phyloP scores from a whole-genome alignment of 1,140 invertebrate genomes.

The Cardiocondyla obscurior region DNA sequence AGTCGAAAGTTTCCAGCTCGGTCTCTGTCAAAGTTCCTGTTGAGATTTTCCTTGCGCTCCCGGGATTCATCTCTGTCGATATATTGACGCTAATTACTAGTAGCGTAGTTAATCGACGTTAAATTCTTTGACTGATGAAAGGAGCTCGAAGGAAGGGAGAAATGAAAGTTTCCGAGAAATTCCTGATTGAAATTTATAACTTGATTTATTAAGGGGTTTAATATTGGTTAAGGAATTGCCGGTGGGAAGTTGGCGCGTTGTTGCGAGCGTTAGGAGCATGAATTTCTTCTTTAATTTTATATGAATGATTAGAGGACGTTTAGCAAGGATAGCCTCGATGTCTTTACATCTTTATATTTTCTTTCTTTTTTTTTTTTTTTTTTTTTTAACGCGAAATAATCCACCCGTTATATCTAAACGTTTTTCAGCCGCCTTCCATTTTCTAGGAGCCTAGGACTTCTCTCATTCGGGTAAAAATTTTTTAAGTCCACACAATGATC shows the following conservation, averaged over 20 bases:
- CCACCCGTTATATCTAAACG: too few relatives aligned
- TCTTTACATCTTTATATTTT: constrained; percentile 29
- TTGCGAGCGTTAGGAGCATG: background rate
- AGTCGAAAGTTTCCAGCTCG: constrained; percentile 45
- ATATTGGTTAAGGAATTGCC: constrained; percentile 54
- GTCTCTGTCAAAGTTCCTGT: constrained; percentile 52
- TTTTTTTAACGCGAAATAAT: too few relatives aligned
- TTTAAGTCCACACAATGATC: constrained; percentile 16
- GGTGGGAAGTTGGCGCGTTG: constrained; percentile 29
- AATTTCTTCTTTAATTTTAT: constrained; percentile 31
- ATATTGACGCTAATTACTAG: constrained; percentile 53
- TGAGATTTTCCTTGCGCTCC: constrained; percentile 47
- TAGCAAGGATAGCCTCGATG: background rate
- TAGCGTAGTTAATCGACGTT: constrained; percentile 57
- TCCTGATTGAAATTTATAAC: constrained; percentile 57
- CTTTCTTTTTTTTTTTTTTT: too few relatives aligned
- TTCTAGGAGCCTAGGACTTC: background rate
- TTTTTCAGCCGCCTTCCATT: too few relatives aligned
- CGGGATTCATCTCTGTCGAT: constrained; percentile 52
- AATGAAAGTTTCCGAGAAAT: constrained; percentile 45
- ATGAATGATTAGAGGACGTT: constrained; percentile 6
- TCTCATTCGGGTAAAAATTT: constrained; percentile 1
- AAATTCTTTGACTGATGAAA: constrained; percentile 58
- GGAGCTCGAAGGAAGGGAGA: constrained; percentile 1
- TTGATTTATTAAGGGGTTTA: constrained; percentile 55